A percentile compares a stretch with the other conserved stretches of the same genome.
Conservation (phyloP, 37 sponge, comb jelly and placozoan genomes). For the Amphimedon queenslandica region DNA sequence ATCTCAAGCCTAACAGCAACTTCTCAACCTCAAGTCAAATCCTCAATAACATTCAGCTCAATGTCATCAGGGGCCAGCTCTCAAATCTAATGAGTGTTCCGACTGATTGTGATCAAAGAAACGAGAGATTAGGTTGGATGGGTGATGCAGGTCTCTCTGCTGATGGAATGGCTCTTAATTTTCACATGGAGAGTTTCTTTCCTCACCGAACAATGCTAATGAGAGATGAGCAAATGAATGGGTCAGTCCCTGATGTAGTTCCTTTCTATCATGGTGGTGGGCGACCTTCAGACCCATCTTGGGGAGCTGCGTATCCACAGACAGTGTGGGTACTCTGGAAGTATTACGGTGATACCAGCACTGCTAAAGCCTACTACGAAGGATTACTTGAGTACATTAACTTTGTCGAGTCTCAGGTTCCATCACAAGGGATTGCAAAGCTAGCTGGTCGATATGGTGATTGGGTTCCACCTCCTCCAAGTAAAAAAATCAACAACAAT, state of each 20-base stretch:
- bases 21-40: slow-evolving; percentile 28
- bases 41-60: slow-evolving; percentile 45
- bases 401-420: slow-evolving; percentile 26
- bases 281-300: slow-evolving; percentile 71
- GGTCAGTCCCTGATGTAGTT: slow-evolving; percentile 65
- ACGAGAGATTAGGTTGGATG: slow-evolving; percentile 79
- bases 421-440: slow-evolving; percentile 35
- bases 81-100: slow-evolving; percentile 72
- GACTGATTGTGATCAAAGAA: slow-evolving; percentile 66
- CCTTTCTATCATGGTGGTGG: slow-evolving; percentile 51
- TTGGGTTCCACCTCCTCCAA: slow-evolving; percentile 69
- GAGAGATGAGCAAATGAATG: slow-evolving; percentile 35
- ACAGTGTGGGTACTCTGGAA: slow-evolving; percentile 36
- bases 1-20: slow-evolving; percentile 18
- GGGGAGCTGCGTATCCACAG: slow-evolving; percentile 69
- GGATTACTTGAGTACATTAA: slow-evolving; percentile 14
- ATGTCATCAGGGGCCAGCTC: slow-evolving; percentile 35
- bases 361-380: slow-evolving; percentile 18
- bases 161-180: slow-evolving; percentile 54
- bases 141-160: slow-evolving; percentile 72
- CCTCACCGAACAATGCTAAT: slow-evolving; percentile 36
- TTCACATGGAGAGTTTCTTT: slow-evolving; percentile 48
- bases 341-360: slow-evolving; percentile 16
- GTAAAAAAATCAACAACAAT: slow-evolving; percentile 17
- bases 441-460: slow-evolving; percentile 57